Base-by-base conservation (phyloP, 2,113 vertebrate genomes). In the Zapus hudsonius region DNA sequence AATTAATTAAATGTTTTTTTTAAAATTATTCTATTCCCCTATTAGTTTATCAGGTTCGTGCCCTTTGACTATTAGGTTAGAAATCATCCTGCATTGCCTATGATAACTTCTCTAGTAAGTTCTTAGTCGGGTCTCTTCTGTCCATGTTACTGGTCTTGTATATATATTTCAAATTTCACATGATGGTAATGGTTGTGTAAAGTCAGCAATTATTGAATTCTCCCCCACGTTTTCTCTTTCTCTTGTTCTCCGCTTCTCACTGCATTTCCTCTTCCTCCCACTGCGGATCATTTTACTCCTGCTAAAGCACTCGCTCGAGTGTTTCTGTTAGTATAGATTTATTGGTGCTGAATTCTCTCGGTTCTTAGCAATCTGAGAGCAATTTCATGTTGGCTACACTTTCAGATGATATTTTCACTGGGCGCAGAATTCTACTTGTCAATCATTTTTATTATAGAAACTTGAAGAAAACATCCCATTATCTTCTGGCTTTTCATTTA, bases 381-480 rank as follows among this genome's bases (percentile, higher is more conserved):
- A 55, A 83, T 31, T 73, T 91, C 42, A 78, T 86, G 83, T 95
- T 74, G 64, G 38, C 23, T 67, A n/a, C 7, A 78, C 4, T 87
- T 72, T 55, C 52, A 72, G 47, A 70, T 80, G 33, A 76, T 27
- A n/a, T 44, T 83, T 91, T 57, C 36, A 11, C 57, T 31, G 13
- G 47, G 13, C 59, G n/a, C 74, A 87, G 31, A 96, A 70, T 87
- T 74, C 52, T 87, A 85, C 22, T 66, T 66, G 23, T 66, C 22
- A 55, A 23, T 55, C 40, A 63, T 59, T 67, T 92, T 64, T 80
- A 44, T 64, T 88, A 80, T 84, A 84, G 27, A 61, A 88, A 25
- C 55, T 40, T 88, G 67, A 76, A 42, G 61, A 67, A 57, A 40
- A 33, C 9, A 13, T 67, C 64, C 31, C 25, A 38, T 80, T 80